Percentiles rank a stretch among this genome's conserved stretches.
These are phyloP conservation scores for Sylvilagus bachmani DNA, from an alignment of 2,113 vertebrate genomes.

Conservation along the genomic window DNA sequence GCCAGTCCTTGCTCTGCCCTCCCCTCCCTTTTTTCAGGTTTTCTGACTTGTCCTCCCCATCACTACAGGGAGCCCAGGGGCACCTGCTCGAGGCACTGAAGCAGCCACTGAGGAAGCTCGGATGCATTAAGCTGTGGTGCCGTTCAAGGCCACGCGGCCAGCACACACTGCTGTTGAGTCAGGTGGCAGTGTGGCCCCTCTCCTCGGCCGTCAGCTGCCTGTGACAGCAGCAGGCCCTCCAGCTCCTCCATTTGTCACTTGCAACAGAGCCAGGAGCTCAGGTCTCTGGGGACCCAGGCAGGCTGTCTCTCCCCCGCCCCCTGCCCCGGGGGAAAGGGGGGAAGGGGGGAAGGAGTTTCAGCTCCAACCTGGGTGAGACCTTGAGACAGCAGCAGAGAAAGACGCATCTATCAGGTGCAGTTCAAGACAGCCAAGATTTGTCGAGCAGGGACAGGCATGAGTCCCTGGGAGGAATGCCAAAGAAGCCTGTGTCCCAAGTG, in stretches of 20 bases:
- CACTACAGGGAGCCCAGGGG: background rate
- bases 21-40: background rate
- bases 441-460: background rate
- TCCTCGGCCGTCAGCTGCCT: background rate
- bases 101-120: conserved; percentile 53
- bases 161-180: conserved; percentile 1
- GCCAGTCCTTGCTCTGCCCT: background rate
- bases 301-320: background rate
- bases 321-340: too few relatives aligned
- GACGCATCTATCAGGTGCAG: conserved; percentile 25
- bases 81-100: background rate
- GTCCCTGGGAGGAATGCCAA: conserved; percentile 35
- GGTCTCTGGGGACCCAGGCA: background rate
- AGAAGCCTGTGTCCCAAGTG: background rate
- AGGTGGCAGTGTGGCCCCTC: background rate
- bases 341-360: background rate
- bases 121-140: background rate
- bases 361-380: conserved; percentile 24
- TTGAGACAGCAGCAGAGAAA: conserved; percentile 45
- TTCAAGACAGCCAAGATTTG: conserved; percentile 39
- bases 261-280: background rate
- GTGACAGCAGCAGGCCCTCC: background rate
- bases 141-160: conserved; percentile 54
- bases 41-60: background rate
- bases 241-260: conserved; percentile 42